Evolutionary conservation across 2,113 vertebrate species (phyloP).

Genomic region (Verasper variegatus): DNA sequence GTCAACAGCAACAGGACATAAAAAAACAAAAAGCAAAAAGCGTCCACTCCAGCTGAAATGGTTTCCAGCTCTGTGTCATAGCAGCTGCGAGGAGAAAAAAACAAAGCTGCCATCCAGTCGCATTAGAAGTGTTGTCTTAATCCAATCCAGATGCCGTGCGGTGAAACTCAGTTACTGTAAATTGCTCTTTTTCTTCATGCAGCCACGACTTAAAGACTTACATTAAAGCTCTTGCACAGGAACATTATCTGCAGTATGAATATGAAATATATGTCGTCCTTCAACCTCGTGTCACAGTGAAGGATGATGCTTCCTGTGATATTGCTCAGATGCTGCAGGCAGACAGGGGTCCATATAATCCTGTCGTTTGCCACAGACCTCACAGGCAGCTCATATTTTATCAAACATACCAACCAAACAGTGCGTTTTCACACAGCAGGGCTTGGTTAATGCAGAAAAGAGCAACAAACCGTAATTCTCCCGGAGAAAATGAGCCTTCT

Average conservation of each 20-base stretch:
- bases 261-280: slow-evolving; percentile 16
- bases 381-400: slow-evolving; percentile 30
- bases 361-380: slow-evolving; percentile 14
- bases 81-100: slow-evolving; percentile 59
- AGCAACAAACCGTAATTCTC: neutral
- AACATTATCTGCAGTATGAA: slow-evolving; percentile 19
- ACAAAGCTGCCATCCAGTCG: slow-evolving; percentile 69
- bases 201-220: slow-evolving; percentile 35
- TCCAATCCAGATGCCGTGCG: slow-evolving; percentile 71
- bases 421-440: neutral
- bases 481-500: neutral
- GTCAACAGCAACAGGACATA: slow-evolving; percentile 32
- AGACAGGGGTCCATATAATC: slow-evolving; percentile 2
- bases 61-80: slow-evolving; percentile 51
- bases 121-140: slow-evolving; percentile 64
- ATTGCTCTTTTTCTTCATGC: slow-evolving; percentile 13
- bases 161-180: slow-evolving; percentile 61
- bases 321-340: slow-evolving; percentile 32
- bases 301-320: slow-evolving; percentile 15
- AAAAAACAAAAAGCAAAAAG: slow-evolving; percentile 5
- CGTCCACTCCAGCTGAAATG: slow-evolving; percentile 30
- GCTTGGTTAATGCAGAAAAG: neutral
- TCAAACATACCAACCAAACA: neutral
- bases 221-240: slow-evolving; percentile 37
- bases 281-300: slow-evolving; percentile 17